Percentiles rank a stretch among this genome's conserved stretches.
Evolutionary conservation across 2,888 invertebrate species (phyloP).

Genomic region (Agrypnus murinus): DNA sequence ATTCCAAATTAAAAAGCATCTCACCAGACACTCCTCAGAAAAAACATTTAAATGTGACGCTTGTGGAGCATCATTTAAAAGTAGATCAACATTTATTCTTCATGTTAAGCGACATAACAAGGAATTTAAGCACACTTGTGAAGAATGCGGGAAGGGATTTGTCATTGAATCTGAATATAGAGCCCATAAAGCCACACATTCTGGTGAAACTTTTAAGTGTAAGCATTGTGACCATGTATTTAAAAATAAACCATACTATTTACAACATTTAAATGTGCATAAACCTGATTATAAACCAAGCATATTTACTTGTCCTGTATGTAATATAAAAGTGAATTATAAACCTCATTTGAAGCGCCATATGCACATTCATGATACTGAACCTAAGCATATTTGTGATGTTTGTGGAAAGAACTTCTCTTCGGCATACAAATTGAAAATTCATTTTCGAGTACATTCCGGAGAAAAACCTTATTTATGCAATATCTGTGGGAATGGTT

Average conservation of each 20-base stretch:
- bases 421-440: neutral
- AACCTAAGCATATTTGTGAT: conserved; percentile 43
- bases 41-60: neutral
- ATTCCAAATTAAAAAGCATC: too few relatives aligned
- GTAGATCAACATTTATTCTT: neutral
- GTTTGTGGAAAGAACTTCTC: conserved; percentile 40
- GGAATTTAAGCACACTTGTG: neutral
- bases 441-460: conserved; percentile 2
- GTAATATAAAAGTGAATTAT: neutral
- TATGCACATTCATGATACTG: neutral
- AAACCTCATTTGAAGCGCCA: neutral
- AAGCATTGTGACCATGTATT: neutral
- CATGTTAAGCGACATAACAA: neutral
- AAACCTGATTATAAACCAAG: neutral
- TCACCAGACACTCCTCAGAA: too few relatives aligned
- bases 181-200: neutral
- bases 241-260: neutral
- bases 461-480: conserved; percentile 72
- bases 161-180: neutral
- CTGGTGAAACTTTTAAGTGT: conserved; percentile 24
- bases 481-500: conserved; percentile 69
- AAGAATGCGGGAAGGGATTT: neutral
- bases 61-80: neutral
- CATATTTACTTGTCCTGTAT: neutral
- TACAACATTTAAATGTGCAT: neutral